These are phyloP conservation scores for Phortica magna DNA, from an alignment of 2,888 invertebrate species.

Conservation along the genomic window DNA sequence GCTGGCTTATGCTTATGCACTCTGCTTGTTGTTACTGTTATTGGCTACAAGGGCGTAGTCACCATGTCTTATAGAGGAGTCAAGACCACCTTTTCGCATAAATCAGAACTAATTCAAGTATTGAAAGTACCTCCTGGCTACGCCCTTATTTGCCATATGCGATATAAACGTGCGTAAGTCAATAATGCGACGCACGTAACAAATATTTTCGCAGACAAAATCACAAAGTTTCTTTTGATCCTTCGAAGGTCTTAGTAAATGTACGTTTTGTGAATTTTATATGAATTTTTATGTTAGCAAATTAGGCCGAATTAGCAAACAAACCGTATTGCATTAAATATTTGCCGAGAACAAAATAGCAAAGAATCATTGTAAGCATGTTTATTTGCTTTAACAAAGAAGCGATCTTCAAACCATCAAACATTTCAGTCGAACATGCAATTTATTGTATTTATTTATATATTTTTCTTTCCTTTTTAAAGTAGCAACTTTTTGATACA, in stretches of 20 bases:
- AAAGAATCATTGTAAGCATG: background rate
- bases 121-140: no score
- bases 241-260: background rate
- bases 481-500: background rate
- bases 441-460: slow-evolving; percentile 5
- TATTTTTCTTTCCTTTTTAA: background rate
- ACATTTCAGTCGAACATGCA: slow-evolving; percentile 2
- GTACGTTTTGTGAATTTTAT: background rate
- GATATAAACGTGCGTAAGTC: background rate
- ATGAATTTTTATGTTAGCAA: background rate
- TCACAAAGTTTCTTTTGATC: background rate
- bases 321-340: background rate
- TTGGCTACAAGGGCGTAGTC: no score
- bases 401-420: slow-evolving; percentile 6
- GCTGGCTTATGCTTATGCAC: background rate
- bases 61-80: no score
- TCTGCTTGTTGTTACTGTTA: no score
- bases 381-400: slow-evolving; percentile 1
- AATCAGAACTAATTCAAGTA: no score
- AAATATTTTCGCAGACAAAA: background rate
- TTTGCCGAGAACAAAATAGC: background rate
- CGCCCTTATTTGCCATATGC: no score
- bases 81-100: no score
- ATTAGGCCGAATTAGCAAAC: slow-evolving; percentile 18
- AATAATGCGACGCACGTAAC: slow-evolving; percentile 15